These are phyloP conservation scores for Polyommatus iphigenia DNA, from an alignment of 2,888 invertebrate genomes.

Conservation along the genomic window DNA sequence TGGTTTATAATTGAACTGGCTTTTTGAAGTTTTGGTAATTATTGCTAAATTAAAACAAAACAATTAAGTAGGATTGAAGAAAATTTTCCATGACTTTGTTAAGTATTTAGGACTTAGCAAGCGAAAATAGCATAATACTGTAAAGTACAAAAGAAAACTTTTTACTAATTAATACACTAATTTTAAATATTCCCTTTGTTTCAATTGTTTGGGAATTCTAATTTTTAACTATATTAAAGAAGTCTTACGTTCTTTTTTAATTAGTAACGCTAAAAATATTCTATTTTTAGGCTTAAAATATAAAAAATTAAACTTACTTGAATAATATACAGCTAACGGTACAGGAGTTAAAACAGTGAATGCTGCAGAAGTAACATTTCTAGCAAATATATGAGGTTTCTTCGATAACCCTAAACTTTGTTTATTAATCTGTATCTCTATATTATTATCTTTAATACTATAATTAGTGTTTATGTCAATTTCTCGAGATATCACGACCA, in stretches of 20 bases:
- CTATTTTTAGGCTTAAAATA: not conserved
- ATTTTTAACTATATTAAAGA: not conserved
- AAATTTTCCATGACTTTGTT: too few species aligned
- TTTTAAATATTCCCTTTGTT: not conserved
- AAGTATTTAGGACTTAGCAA: not conserved
- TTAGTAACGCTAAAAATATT: not conserved
- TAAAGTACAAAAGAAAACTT: not conserved
- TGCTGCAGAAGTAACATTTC: not conserved
- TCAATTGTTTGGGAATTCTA: not conserved
- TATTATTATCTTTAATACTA: not conserved
- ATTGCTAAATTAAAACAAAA: too few species aligned
- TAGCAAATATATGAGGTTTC: not conserved
- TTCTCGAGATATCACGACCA: not conserved
- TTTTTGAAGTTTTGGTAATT: too few species aligned
- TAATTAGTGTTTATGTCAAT: not conserved
- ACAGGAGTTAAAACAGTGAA: not conserved
- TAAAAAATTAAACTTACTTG: not conserved
- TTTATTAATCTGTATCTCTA: not conserved
- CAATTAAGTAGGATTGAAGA: too few species aligned
- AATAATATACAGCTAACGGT: not conserved
- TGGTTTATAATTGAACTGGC: too few species aligned
- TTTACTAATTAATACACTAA: not conserved
- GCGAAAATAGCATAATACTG: not conserved
- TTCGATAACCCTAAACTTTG: slow-evolving; percentile 5
- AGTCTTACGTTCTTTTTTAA: not conserved